Conservation (phyloP, 2,113 vertebrate species). For the Jacana jacana region DNA sequence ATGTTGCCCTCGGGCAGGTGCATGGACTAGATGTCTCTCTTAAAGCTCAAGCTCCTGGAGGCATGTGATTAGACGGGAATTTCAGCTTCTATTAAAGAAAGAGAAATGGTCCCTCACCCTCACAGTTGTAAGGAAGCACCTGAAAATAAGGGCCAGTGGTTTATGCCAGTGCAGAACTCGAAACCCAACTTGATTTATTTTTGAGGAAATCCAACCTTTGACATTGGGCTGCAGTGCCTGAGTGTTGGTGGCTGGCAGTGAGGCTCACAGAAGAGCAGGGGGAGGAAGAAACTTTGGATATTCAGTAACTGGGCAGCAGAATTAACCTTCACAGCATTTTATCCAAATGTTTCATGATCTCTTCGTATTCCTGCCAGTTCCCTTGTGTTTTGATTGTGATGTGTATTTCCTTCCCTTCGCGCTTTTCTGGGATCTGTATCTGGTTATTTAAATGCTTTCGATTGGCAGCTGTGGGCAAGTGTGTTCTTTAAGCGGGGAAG, state of each 20-base stretch:
- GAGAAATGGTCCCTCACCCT: slow-evolving; percentile 51
- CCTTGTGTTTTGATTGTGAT: background rate
- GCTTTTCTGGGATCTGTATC: background rate
- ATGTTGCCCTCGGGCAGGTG: slow-evolving; percentile 53
- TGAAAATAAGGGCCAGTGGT: background rate
- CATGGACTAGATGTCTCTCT: slow-evolving; percentile 62
- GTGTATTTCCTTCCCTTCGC: background rate
- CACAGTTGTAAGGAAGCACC: slow-evolving; percentile 8
- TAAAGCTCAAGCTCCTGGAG: slow-evolving; percentile 53
- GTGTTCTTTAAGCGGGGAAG: background rate
- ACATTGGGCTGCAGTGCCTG: background rate
- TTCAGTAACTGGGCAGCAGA: background rate
- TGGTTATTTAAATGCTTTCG: slow-evolving; percentile 33
- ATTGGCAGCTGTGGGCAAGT: background rate
- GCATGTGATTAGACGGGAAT: slow-evolving; percentile 64
- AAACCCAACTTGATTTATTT: background rate
- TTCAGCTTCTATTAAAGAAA: slow-evolving; percentile 62
- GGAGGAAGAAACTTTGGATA: background rate
- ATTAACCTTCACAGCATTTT: background rate
- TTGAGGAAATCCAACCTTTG: background rate
- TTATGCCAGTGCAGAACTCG: background rate
- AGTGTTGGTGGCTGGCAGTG: background rate
- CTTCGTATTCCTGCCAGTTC: background rate
- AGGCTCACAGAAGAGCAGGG: background rate
- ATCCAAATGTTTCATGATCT: background rate